Conservation (phyloP, 37 sponge, comb jelly and placozoan species). For the Theonella swinhoei region DNA sequence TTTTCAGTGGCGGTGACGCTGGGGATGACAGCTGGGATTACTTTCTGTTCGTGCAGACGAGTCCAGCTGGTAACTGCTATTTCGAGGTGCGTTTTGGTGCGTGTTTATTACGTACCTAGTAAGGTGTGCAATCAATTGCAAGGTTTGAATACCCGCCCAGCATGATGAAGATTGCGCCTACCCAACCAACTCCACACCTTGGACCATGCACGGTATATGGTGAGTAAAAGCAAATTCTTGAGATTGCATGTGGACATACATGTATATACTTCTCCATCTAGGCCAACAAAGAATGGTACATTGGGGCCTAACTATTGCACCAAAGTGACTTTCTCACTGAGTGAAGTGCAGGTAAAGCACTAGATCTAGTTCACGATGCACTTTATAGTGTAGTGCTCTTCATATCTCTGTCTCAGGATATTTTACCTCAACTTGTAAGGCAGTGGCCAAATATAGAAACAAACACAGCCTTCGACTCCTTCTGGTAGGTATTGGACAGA, state of each 20-base stretch:
- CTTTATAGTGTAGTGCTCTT: no score
- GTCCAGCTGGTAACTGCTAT: slow-evolving; percentile 44
- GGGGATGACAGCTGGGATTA: slow-evolving; percentile 38
- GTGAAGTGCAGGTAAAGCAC: slow-evolving; percentile 8
- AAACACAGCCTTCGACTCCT: slow-evolving; percentile 10
- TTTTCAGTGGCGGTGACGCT: neutral
- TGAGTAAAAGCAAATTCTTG: neutral
- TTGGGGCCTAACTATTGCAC: slow-evolving; percentile 45
- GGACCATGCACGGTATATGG: slow-evolving; percentile 71
- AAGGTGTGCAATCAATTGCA: no score
- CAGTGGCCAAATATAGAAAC: slow-evolving; percentile 38
- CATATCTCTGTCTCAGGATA: slow-evolving; percentile 29
- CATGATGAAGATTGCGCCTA: slow-evolving; percentile 1
- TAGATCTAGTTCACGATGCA: neutral
- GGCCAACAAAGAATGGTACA: slow-evolving; percentile 41
- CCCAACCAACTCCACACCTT: slow-evolving; percentile 34
- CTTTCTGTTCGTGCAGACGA: slow-evolving; percentile 45
- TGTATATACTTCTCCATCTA: neutral
- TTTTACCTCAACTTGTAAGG: slow-evolving; percentile 16
- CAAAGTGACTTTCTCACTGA: slow-evolving; percentile 13
- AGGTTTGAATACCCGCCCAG: no score
- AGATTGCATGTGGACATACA: neutral
- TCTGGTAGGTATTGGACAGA: slow-evolving; percentile 22
- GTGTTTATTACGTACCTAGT: no score
- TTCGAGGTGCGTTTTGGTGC: slow-evolving; percentile 13